Evolutionary conservation across 1,140 invertebrate species (phyloP).

Genomic region (Drosophila sechellia): DNA sequence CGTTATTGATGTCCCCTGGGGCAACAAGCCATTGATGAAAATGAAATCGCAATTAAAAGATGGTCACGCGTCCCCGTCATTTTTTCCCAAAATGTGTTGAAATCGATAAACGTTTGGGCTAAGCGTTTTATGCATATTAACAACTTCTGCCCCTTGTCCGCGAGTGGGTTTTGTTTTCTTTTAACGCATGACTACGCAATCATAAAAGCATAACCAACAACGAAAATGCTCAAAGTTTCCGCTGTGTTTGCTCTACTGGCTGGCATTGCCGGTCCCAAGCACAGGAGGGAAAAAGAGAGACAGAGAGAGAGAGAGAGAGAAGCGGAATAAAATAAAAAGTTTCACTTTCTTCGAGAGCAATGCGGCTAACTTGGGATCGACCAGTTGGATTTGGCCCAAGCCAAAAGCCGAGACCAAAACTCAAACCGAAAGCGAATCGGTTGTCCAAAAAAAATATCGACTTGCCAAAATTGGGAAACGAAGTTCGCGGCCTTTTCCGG

Average conservation of each 20-base stretch:
- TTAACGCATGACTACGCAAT: slow-evolving; percentile 57
- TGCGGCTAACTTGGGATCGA: slow-evolving; percentile 31
- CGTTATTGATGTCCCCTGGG: background rate
- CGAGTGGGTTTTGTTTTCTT: slow-evolving; percentile 22
- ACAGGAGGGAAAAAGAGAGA: slow-evolving; percentile 24
- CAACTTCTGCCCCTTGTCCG: slow-evolving; percentile 30
- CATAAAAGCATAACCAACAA: slow-evolving; percentile 52
- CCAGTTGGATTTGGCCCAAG: slow-evolving; percentile 47
- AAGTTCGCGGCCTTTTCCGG: slow-evolving; percentile 55
- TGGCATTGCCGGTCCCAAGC: slow-evolving; percentile 36
- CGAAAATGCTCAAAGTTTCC: slow-evolving; percentile 40
- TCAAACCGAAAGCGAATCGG: slow-evolving; percentile 39
- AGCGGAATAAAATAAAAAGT: slow-evolving; percentile 58
- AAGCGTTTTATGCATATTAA: slow-evolving; percentile 70
- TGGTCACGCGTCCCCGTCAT: slow-evolving; percentile 26
- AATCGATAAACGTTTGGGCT: slow-evolving; percentile 55
- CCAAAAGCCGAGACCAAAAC: slow-evolving; percentile 5
- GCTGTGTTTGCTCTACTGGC: slow-evolving; percentile 54
- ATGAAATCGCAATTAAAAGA: slow-evolving; percentile 45
- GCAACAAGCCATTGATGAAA: slow-evolving; percentile 28
- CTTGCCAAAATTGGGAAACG: slow-evolving; percentile 52
- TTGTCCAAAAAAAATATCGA: slow-evolving; percentile 33
- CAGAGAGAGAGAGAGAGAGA: slow-evolving; percentile 28
- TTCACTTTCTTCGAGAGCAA: slow-evolving; percentile 74
- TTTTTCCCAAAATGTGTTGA: slow-evolving; percentile 55